Evolutionary conservation across 1,140 invertebrate genomes (phyloP).

Genomic region (Notospermus geniculatus): DNA sequence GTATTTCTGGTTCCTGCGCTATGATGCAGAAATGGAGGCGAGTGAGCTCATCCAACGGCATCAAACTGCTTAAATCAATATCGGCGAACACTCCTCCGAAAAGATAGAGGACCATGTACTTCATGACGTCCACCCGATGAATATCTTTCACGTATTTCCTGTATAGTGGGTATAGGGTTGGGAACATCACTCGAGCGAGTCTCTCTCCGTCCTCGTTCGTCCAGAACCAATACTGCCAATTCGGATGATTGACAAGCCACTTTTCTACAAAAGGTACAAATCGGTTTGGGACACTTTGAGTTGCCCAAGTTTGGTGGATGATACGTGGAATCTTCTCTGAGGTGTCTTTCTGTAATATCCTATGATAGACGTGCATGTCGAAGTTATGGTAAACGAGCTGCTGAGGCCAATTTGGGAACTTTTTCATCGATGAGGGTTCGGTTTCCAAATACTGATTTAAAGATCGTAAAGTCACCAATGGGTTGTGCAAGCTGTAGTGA

Average conservation of each 20-base stretch:
- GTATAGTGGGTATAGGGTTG: slow-evolving; percentile 3
- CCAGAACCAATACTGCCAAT: slow-evolving; percentile 25
- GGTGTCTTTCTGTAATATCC: background rate
- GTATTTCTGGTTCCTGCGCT: too few species aligned
- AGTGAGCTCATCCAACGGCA: too few species aligned
- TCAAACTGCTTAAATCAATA: background rate
- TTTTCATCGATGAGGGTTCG: too few species aligned
- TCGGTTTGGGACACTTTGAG: slow-evolving; percentile 9
- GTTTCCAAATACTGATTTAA: too few species aligned
- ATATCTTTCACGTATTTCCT: background rate
- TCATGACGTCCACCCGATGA: background rate
- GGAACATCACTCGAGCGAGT: slow-evolving; percentile 2
- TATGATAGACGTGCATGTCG: too few species aligned
- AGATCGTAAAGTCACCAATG: too few species aligned
- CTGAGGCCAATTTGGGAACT: too few species aligned
- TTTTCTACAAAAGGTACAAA: slow-evolving; percentile 13
- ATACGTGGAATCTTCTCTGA: slow-evolving; percentile 18
- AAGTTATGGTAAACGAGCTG: too few species aligned
- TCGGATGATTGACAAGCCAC: slow-evolving; percentile 12
- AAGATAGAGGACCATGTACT: background rate
- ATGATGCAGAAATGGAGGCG: too few species aligned
- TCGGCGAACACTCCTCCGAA: slow-evolving; percentile 8
- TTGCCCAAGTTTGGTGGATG: slow-evolving; percentile 25
- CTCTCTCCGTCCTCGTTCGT: slow-evolving; percentile 14
- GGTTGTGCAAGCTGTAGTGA: too few species aligned